A percentile compares a stretch with the other conserved stretches of the same genome.
These are phyloP conservation scores for Chaetorhynchus papuensis DNA, from an alignment of 2,113 vertebrate species.

Conservation along the genomic window DNA sequence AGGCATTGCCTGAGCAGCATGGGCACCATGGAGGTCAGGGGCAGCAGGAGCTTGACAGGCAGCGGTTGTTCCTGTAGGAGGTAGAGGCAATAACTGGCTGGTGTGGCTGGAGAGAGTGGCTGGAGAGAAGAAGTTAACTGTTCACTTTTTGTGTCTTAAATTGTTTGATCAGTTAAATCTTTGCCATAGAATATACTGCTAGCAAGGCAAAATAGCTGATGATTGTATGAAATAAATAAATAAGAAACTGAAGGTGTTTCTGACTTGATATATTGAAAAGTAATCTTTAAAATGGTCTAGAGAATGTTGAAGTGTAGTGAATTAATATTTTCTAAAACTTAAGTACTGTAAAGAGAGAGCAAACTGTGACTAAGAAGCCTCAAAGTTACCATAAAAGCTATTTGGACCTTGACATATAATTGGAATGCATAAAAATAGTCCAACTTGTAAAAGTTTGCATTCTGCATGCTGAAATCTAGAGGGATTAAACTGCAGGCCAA, in stretches of 20 bases:
- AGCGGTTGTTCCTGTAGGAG: not conserved
- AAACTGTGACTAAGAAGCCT: constrained; percentile 29
- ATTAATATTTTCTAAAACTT: constrained; percentile 14
- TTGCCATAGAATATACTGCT: not conserved
- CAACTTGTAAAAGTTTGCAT: constrained; percentile 42
- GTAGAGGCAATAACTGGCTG: not conserved
- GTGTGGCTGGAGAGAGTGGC: not conserved
- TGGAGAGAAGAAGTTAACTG: not conserved
- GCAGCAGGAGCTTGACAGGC: fast-evolving
- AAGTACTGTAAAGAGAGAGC: not conserved
- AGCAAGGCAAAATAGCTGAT: not conserved
- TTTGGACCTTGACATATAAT: constrained; percentile 40
- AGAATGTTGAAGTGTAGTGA: not conserved
- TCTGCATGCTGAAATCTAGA: constrained; percentile 42
- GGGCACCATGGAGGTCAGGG: not conserved
- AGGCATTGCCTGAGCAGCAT: not conserved
- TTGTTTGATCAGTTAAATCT: not conserved
- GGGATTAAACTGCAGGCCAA: constrained; percentile 49
- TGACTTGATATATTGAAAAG: not conserved
- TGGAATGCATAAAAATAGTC: constrained; percentile 48
- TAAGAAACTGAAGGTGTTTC: not conserved
- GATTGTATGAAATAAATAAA: not conserved
- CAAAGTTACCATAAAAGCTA: constrained; percentile 36
- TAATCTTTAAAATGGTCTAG: not conserved
- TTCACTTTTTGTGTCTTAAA: not conserved